Conservation (phyloP, 2,113 vertebrate species). For the Clarias gariepinus region DNA sequence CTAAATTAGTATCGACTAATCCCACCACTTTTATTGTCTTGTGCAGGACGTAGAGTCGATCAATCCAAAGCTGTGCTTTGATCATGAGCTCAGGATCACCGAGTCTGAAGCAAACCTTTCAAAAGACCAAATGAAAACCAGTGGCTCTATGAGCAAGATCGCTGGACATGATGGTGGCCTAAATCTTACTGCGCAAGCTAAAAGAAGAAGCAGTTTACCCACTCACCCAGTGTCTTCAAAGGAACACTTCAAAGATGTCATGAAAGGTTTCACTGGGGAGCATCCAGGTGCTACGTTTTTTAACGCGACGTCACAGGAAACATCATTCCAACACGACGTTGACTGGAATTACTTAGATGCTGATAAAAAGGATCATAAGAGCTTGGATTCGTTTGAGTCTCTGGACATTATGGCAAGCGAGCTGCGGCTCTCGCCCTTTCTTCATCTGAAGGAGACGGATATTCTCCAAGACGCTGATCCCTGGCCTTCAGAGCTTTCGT, state of each 20-base stretch:
- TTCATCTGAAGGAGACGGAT: constrained; percentile 54
- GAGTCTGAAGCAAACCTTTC: constrained; percentile 80
- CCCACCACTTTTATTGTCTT: constrained; percentile 29
- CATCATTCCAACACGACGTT: constrained; percentile 52
- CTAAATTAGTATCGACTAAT: not conserved
- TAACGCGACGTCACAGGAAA: constrained; percentile 57
- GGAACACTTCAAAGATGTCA: constrained; percentile 55
- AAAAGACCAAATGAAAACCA: constrained; percentile 59
- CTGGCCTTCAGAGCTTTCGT: constrained; percentile 35
- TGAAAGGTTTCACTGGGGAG: constrained; percentile 47
- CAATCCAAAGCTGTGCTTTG: constrained; percentile 71
- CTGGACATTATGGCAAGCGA: constrained; percentile 46
- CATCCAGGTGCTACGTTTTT: constrained; percentile 34
- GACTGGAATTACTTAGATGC: constrained; percentile 47
- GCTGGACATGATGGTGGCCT: constrained; percentile 50
- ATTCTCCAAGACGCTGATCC: constrained; percentile 54
- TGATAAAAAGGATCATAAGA: constrained; percentile 35
- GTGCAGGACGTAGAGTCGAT: constrained; percentile 58
- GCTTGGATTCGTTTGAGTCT: constrained; percentile 30
- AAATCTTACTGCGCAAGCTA: constrained; percentile 61
- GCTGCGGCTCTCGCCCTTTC: constrained; percentile 41
- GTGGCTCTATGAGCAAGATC: constrained; percentile 48
- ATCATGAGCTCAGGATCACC: constrained; percentile 84
- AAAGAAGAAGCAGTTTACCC: constrained; percentile 72
- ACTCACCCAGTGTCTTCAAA: constrained; percentile 63